A percentile compares a stretch with the other conserved stretches of the same genome.
Conservation (phyloP, 2,888 invertebrate genomes). For the Agrochola lota region DNA sequence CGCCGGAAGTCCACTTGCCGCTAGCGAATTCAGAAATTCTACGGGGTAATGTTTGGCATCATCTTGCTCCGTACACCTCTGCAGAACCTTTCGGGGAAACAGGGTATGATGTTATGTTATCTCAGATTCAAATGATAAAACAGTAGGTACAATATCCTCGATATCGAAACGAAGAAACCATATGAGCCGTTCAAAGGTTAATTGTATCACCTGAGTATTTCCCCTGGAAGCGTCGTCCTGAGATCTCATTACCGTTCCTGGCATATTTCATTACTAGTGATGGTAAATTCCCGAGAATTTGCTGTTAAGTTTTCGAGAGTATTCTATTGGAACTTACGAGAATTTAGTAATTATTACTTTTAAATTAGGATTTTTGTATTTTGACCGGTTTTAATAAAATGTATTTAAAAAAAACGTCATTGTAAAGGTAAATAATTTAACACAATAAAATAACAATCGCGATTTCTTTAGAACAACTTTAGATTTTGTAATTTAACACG, state of each 20-base stretch:
- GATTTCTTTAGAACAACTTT: background rate
- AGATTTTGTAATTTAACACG: background rate
- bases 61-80: background rate
- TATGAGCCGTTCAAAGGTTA: slow-evolving; percentile 37
- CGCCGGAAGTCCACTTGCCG: too few relatives aligned
- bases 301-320: background rate
- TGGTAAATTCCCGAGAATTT: background rate
- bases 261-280: slow-evolving; percentile 35
- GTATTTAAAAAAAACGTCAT: background rate
- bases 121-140: slow-evolving; percentile 35
- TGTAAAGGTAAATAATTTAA: background rate
- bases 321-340: too few relatives aligned
- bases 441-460: background rate
- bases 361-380: background rate
- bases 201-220: slow-evolving; percentile 47
- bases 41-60: too few relatives aligned
- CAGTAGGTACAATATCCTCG: slow-evolving; percentile 8
- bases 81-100: too few relatives aligned
- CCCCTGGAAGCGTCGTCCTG: slow-evolving; percentile 11
- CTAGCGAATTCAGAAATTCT: too few relatives aligned
- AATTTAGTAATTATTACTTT: background rate
- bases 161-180: slow-evolving; percentile 17
- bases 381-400: background rate
- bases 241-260: slow-evolving; percentile 55
- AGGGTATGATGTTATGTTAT: background rate